Conservation (phyloP, 2,888 invertebrate species). For the Galerucella calmariensis region DNA sequence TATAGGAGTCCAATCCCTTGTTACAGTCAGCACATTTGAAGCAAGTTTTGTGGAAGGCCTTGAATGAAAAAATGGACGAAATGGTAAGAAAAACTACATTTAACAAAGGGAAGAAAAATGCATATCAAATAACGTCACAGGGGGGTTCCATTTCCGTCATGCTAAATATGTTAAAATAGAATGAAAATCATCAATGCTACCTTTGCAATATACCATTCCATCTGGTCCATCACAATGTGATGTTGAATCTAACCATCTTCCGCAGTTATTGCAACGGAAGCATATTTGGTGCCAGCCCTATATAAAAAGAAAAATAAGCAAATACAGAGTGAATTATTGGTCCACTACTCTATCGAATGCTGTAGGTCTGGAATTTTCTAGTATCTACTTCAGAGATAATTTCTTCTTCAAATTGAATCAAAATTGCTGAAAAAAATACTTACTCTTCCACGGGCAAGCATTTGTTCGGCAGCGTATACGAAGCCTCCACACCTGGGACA, state of each 20-base stretch:
- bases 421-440: slow-evolving; percentile 62
- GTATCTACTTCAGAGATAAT: no score
- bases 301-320: slow-evolving; percentile 17
- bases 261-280: slow-evolving; percentile 89
- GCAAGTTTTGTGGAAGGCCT: slow-evolving; percentile 93
- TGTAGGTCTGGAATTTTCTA: no score
- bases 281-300: slow-evolving; percentile 91
- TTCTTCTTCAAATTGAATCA: neutral
- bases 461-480: slow-evolving; percentile 92
- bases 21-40: slow-evolving; percentile 91
- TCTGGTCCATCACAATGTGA: slow-evolving; percentile 94
- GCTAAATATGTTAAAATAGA: slow-evolving; percentile 30
- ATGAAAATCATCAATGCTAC: slow-evolving; percentile 65
- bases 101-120: neutral
- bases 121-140: neutral
- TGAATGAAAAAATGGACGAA: slow-evolving; percentile 59
- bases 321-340: neutral
- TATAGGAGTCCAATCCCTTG: slow-evolving; percentile 89
- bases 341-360: no score
- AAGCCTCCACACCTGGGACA: slow-evolving; percentile 90
- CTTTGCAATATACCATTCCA: slow-evolving; percentile 91
- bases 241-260: slow-evolving; percentile 86
- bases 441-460: slow-evolving; percentile 90
- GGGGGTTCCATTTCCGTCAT: slow-evolving; percentile 32
- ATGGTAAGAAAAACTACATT: slow-evolving; percentile 26